Evolutionary conservation across 2,888 invertebrate genomes (phyloP).

Genomic region (Aleiodes leptofemur): DNA sequence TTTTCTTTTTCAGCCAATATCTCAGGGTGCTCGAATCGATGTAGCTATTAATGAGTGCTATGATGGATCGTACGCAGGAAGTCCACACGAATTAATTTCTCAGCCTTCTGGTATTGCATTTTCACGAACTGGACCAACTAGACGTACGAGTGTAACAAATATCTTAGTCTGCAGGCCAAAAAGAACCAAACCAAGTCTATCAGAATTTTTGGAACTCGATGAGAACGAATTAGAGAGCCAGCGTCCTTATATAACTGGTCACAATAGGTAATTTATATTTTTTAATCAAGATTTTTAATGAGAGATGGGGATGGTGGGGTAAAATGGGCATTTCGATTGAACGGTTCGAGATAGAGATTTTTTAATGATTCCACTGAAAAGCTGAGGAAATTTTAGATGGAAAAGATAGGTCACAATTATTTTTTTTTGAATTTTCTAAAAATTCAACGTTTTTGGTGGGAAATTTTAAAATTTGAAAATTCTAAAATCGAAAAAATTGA

Average conservation of each 20-base stretch:
- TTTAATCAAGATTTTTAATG: background rate
- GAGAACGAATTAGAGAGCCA: constrained; percentile 91
- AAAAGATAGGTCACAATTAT: too few relatives aligned
- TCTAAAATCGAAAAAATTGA: too few relatives aligned
- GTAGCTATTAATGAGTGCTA: constrained; percentile 96
- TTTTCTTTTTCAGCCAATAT: constrained; percentile 79
- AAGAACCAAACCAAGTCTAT: constrained; percentile 82
- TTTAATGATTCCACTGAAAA: too few relatives aligned
- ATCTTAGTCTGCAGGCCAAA: constrained; percentile 87
- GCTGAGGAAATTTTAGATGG: too few relatives aligned
- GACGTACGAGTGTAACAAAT: constrained; percentile 86
- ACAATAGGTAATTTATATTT: constrained; percentile 81
- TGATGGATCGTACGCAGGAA: constrained; percentile 96
- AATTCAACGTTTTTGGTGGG: too few relatives aligned
- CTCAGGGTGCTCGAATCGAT: constrained; percentile 91
- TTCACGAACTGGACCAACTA: constrained; percentile 83
- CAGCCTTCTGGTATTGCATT: constrained; percentile 84
- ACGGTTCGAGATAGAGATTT: too few relatives aligned
- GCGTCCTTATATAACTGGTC: constrained; percentile 92
- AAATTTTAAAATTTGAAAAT: too few relatives aligned
- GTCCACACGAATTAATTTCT: constrained; percentile 91
- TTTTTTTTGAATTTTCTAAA: too few relatives aligned
- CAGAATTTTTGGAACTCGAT: constrained; percentile 92
- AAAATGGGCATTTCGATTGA: too few relatives aligned
- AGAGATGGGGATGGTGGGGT: background rate